Evolutionary conservation across 1,140 invertebrate species (phyloP).

Genomic region (Phenacoccus solenopsis): DNA sequence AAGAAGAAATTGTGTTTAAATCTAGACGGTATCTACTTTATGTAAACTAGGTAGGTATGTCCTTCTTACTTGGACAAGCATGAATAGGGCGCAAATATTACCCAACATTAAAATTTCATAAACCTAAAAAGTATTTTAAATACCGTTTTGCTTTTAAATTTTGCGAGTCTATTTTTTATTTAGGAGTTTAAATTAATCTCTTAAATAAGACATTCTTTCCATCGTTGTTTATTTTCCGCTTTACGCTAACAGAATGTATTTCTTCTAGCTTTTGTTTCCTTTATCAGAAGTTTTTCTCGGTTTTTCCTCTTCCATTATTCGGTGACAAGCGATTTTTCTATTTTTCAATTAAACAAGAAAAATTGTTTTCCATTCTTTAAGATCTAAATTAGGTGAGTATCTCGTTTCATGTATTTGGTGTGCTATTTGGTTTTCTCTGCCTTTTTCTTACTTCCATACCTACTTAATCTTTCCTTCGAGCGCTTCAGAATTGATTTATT

Average conservation of each 20-base stretch:
- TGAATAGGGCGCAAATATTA: no score
- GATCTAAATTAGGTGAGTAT: background rate
- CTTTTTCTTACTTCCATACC: no score
- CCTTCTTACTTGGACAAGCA: no score
- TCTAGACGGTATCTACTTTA: no score
- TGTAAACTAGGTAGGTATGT: no score
- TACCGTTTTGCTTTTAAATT: background rate
- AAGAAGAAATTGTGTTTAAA: background rate
- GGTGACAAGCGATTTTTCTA: background rate
- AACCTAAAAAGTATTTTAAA: background rate
- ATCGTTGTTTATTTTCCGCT: background rate
- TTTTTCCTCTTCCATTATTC: background rate
- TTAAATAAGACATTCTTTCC: background rate
- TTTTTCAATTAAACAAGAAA: background rate
- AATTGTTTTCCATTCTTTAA: background rate
- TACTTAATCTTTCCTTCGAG: no score
- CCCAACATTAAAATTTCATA: no score
- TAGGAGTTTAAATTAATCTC: background rate
- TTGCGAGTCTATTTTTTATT: background rate
- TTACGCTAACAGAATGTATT: background rate
- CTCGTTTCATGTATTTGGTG: no score
- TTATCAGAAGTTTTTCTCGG: background rate
- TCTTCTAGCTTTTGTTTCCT: background rate
- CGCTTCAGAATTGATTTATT: no score
- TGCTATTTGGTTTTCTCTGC: no score